A percentile compares a stretch with the other conserved stretches of the same genome.
Conservation (phyloP, 37 sponge, comb jelly and placozoan genomes). For the Ianthella basta region DNA sequence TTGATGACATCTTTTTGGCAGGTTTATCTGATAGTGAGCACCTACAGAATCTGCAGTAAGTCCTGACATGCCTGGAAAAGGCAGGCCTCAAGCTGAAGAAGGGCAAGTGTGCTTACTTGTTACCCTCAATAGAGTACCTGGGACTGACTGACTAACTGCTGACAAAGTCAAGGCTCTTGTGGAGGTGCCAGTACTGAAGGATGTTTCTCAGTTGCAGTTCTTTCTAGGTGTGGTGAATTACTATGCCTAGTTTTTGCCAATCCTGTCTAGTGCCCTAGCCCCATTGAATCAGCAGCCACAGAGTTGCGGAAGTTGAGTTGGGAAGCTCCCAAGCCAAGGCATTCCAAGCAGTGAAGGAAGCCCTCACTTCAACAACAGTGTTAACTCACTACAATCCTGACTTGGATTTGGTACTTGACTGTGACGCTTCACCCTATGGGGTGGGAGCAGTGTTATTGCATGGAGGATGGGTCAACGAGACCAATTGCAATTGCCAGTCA, state of each 20-base stretch:
- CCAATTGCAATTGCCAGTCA: constrained; percentile 49
- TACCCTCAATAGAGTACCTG: not conserved
- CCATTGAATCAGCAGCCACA: constrained; percentile 45
- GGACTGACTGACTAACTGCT: not conserved
- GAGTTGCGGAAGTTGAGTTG: constrained; percentile 46
- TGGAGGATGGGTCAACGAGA: constrained; percentile 37
- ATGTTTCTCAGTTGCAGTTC: constrained; percentile 34
- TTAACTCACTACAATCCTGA: constrained; percentile 41
- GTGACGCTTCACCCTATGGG: constrained; percentile 51
- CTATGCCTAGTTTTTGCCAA: constrained; percentile 34
- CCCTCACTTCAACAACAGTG: constrained; percentile 34
- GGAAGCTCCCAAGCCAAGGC: constrained; percentile 32
- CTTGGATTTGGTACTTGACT: constrained; percentile 22
- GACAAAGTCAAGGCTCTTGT: constrained; percentile 17
- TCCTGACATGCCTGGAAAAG: constrained; percentile 18
- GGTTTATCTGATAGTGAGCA: constrained; percentile 11
- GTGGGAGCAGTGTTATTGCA: constrained; percentile 65
- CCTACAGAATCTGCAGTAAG: not conserved
- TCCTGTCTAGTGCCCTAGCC: constrained; percentile 30
- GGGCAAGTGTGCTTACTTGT: not conserved
- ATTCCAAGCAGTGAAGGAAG: constrained; percentile 40
- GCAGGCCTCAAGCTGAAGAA: not conserved
- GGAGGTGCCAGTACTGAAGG: constrained; percentile 6
- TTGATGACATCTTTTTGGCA: constrained; percentile 55
- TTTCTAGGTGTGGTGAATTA: constrained; percentile 60